phyloP scores from a whole-genome alignment of 2,797 vertebrate genomes.

The Gobionotothen gibberifrons region DNA sequence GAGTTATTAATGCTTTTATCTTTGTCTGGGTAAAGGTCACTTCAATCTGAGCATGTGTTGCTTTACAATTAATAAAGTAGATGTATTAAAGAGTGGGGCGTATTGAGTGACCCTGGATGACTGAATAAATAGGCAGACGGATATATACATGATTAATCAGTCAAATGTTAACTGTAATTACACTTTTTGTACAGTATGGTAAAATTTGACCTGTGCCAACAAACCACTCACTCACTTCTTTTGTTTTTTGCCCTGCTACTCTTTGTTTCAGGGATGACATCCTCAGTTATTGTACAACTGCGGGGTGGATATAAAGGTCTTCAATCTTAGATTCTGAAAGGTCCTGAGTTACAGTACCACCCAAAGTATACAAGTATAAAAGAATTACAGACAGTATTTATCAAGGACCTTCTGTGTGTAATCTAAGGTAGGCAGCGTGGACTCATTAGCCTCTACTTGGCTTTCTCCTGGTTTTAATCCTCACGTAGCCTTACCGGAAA shows the following conservation, averaged over 20 bases:
- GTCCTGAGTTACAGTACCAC: conserved; percentile 46
- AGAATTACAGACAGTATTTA: conserved; percentile 40
- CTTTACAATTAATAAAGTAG: conserved; percentile 49
- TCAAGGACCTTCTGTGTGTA: conserved; percentile 21
- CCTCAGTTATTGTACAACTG: conserved; percentile 27
- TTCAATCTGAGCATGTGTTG: conserved; percentile 30
- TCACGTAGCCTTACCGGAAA: conserved; percentile 19
- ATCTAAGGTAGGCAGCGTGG: conserved; percentile 25
- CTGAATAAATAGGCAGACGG: conserved; percentile 46
- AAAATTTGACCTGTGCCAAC: conserved; percentile 23
- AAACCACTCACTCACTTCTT: conserved; percentile 32
- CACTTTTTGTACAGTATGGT: conserved; percentile 19
- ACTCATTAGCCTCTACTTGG: conserved; percentile 24
- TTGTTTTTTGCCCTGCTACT: conserved; percentile 21
- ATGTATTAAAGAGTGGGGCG: conserved; percentile 43
- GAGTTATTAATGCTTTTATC: conserved; percentile 31
- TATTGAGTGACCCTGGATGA: conserved; percentile 22
- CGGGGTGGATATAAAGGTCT: conserved; percentile 36
- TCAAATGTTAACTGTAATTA: conserved; percentile 27
- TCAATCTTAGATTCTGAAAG: conserved; percentile 62
- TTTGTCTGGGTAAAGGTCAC: conserved; percentile 41
- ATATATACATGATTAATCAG: conserved; percentile 50
- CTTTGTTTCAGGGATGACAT: conserved; percentile 47
- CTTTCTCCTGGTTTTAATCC: conserved; percentile 21
- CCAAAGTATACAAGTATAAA: conserved; percentile 59